Percentiles rank a stretch among this genome's conserved stretches.
phyloP scores from a whole-genome alignment of 2,113 vertebrate species.

The Columba janthina region DNA sequence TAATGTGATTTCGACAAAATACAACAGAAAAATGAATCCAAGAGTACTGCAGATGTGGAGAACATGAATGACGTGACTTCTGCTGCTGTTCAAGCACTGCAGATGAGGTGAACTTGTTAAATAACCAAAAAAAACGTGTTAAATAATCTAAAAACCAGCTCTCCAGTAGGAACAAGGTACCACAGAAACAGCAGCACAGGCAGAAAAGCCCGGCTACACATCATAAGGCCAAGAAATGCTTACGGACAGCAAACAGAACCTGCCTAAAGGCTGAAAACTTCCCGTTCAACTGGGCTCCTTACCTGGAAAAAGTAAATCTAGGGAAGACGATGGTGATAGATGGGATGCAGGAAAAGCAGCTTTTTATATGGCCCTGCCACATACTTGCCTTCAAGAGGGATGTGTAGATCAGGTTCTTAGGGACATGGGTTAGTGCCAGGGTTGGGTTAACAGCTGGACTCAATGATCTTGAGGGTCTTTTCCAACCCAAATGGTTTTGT shows the following conservation, averaged over 20 bases:
- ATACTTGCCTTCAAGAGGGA: rapidly evolving
- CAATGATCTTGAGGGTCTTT: no score
- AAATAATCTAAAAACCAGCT: background rate
- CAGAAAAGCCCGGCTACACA: background rate
- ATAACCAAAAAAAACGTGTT: background rate
- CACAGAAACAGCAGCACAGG: background rate
- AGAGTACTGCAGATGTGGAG: background rate
- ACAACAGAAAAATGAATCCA: background rate
- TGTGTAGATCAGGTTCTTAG: no score
- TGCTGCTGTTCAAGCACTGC: background rate
- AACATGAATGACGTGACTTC: rapidly evolving
- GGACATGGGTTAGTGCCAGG: no score
- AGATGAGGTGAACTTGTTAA: background rate
- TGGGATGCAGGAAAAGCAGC: background rate
- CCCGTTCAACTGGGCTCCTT: background rate
- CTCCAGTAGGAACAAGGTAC: background rate
- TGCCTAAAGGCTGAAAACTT: background rate
- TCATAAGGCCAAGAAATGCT: background rate
- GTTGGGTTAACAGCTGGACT: no score
- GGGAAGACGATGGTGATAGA: background rate
- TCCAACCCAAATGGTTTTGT: no score
- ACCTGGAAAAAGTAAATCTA: background rate
- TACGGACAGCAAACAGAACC: background rate
- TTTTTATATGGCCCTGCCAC: background rate
- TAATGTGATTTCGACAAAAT: background rate